Evolutionary conservation across 1,140 invertebrate species (phyloP), one percentile per base, ranked within the genome.

Genomic region (Aphelenchoides fujianensis): DNA sequence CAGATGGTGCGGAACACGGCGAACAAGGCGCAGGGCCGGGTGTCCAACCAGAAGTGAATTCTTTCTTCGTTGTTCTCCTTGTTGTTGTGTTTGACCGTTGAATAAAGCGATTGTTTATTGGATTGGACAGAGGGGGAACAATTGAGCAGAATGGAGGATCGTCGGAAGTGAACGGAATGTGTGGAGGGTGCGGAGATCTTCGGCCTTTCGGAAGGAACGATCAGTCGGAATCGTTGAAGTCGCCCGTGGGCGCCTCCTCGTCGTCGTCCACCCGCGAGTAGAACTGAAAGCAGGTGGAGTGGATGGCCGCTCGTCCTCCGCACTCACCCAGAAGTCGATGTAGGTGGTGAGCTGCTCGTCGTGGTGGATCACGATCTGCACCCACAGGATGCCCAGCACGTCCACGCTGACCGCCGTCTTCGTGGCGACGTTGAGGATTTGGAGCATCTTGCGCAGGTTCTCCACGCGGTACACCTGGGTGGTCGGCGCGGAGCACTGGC

Each of bases 311-410:
- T 48, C 23, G 12, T 16, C 23, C 41, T 48, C 12, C 28, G 19
- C 28, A 32, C 5, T 59, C 34, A 59, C 55, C 55, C 5, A 59
- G 55, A 59, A 59, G 5, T 59, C 55, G 23, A 59, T 23, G 55
- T 7, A 59, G 19, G 55, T 59, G 19, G 5, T 59, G 5, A 19
- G 7, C 19, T 7, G 5, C 19, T 59, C 5, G 34, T 5, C 23
- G 19, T 59, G 55, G 27, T 59, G 5, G 28, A 59, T 19, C 23
- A 23, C 19, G 5, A 23, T 23, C 34, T 59, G 55, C 7, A 59
- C 5, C 5, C 55, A 59, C 7, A 59, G 19, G 12, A 59, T 32
- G 7, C 55, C 55, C 12, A 5, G 28, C 12, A 16, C 19, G 55
- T 59, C 55, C 55, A 59, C 23, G 5, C 5, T 7, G 5, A 59